Base-by-base conservation (phyloP, 2,888 invertebrate species). In the Sycophila texana region DNA sequence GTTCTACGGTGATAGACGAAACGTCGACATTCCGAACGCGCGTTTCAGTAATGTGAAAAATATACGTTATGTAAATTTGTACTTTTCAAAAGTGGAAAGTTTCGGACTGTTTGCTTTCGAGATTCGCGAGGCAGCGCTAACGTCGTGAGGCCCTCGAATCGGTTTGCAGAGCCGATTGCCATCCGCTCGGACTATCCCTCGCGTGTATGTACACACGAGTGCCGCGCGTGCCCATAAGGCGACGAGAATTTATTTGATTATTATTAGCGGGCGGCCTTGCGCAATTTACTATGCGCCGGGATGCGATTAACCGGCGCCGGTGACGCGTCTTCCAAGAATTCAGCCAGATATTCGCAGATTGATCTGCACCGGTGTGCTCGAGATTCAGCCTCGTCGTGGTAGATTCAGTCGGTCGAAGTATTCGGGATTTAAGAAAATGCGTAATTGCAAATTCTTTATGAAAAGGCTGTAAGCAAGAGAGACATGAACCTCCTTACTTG, bases 221-320 rank as follows among this genome's bases (percentile, higher is more conserved):
- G 47, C 16, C 55, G 55, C 63, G n/a, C 39, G 18, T 47, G 16
- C 49, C 57, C 53, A 5, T 14, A 14, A 30, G 47, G 16, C 55
- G 53, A 13, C 30, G 30, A 14, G n/a, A 14, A 57, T 70, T 53
- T 63, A 63, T 53, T 61, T 60, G 53, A 72, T 72, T 49, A 63
- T 63, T 63, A 63, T 72, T 61, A 30, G 51, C 53, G 30, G 18
- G 18, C 18, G 61, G 30, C 53, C 73, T 73, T 73, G 65, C 53
- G 73, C 63, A 73, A 73, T 73, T 73, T 55, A 73, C 65, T 65
- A 65, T 73, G 51, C 77, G 58, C 71, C 70, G 61, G 78, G 63
- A 55, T 53, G 67, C 74, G 76, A 66, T 81, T 82, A 77, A 81
- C 83, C 83, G 78, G 73, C 80, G 80, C 26, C 39, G 4, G n/a